A percentile compares a stretch with the other conserved stretches of the same genome.
phyloP scores from a whole-genome alignment of 2,888 invertebrate species.

The Erynnis tages region DNA sequence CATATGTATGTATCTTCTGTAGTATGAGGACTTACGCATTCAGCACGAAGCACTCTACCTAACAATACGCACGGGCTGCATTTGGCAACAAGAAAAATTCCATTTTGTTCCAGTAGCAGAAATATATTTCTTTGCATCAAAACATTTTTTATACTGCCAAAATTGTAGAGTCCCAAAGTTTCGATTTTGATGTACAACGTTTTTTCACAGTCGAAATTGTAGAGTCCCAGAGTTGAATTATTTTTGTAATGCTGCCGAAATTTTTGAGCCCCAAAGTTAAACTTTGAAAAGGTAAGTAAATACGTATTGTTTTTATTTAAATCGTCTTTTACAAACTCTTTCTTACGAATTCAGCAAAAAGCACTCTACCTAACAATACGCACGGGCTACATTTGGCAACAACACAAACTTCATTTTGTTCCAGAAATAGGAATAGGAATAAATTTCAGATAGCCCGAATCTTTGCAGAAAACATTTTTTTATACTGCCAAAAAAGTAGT shows the following conservation, averaged over 20 bases:
- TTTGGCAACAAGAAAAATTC: conserved; percentile 14
- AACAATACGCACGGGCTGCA: conserved; percentile 9
- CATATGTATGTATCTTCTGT: not conserved
- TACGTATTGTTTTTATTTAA: no score
- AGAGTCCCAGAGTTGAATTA: no score
- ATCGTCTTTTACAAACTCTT: no score
- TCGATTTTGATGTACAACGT: no score
- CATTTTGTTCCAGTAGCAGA: conserved; percentile 8
- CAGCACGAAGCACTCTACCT: conserved; percentile 19
- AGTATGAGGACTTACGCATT: conserved; percentile 6
- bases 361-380: conserved; percentile 13
- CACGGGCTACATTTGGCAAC: conserved; percentile 18
- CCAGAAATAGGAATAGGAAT: conserved; percentile 3
- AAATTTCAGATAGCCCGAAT: conserved; percentile 3
- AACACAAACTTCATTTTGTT: conserved; percentile 7
- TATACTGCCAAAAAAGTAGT: not conserved
- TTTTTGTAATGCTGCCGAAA: no score
- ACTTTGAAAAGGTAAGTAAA: no score
- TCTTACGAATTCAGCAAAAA: conserved; percentile 20
- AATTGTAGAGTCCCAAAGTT: no score
- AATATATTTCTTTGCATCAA: conserved; percentile 2
- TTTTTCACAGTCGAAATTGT: conserved; percentile 1
- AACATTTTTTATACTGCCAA: conserved; percentile 1
- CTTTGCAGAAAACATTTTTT: conserved; percentile 5
- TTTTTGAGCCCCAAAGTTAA: no score